Evolutionary conservation across 2,113 vertebrate genomes (phyloP).

Genomic region (Ochotona curzoniae): DNA sequence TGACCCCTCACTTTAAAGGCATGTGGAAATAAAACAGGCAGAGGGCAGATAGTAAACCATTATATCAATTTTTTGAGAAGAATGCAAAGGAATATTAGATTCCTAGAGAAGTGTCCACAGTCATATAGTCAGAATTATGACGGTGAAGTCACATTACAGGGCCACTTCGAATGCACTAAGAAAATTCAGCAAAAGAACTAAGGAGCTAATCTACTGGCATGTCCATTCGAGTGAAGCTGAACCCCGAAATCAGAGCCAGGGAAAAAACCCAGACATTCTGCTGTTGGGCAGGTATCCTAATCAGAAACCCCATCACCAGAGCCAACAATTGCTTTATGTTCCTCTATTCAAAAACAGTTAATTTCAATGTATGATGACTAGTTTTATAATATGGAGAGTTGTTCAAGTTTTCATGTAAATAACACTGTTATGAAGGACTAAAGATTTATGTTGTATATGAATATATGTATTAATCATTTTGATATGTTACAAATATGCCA

Average conservation of each 20-base stretch:
- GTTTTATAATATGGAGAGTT: constrained; percentile 12
- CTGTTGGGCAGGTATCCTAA: too few relatives aligned
- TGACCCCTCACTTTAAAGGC: background rate
- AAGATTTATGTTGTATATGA: background rate
- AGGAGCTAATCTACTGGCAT: background rate
- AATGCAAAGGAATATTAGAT: constrained; percentile 21
- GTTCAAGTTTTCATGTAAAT: background rate
- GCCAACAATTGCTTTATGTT: too few relatives aligned
- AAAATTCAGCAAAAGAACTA: constrained; percentile 1
- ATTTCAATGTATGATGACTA: background rate
- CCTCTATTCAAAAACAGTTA: background rate
- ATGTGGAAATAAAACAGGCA: background rate
- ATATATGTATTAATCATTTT: background rate
- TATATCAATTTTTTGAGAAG: background rate
- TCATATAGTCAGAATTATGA: constrained; percentile 27
- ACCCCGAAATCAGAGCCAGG: too few relatives aligned
- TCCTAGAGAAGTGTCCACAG: constrained; percentile 5
- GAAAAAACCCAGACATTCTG: too few relatives aligned
- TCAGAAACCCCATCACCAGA: too few relatives aligned
- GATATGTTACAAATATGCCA: background rate
- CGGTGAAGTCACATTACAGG: constrained; percentile 3
- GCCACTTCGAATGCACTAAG: constrained; percentile 24
- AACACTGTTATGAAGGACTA: background rate
- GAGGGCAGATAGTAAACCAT: background rate
- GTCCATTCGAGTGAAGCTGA: too few relatives aligned